Base-by-base conservation (phyloP, 2,797 vertebrate genomes). In the Esox lucius region DNA sequence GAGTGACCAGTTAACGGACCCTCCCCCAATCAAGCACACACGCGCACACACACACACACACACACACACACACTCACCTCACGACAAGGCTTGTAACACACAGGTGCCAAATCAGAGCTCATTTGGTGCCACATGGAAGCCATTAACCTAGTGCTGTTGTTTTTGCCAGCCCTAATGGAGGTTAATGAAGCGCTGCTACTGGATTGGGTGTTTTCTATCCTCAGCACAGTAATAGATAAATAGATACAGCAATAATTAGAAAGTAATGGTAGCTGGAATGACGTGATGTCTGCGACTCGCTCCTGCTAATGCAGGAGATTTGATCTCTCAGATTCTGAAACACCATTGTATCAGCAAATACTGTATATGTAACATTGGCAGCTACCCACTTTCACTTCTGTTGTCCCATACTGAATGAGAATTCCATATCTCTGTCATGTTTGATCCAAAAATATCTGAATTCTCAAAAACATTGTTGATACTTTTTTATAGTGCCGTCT, bases 101-200 rank as follows among this genome's bases (percentile, higher is more conserved):
- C 39, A 68, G 35, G 35, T 68, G 67, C 42, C 39, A 68, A 68
- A 68, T 68, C 35, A 42, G 39, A 42, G 9, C 39, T 68, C 35
- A 26, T 48, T 46, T 49, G 17, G 15, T 24, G 42, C n/a, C 12
- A 22, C 12, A 69, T 69, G 46, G 42, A 69, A 16, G 42, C 56
- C 68, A 69, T 49, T 49, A 17, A 17, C 68, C 22, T 24, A 49
- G 24, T 11, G 3, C 22, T 61, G n/a, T 24, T 69, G 19, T 69
- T 39, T 67, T 67, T 68, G 33, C 42, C 22, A 13, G 35, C 13
- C 11, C 28, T 65, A 65, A 65, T 65, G 28, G 31, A 65, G 62
- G 67, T 68, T 68, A 68, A 68, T 68, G 56, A 61, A 24, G 56
- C 56, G 22, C 56, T 61, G 56, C 22, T 24, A 56, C 22, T 24